These are phyloP conservation scores for Leptinotarsa peninsularis DNA, from an alignment of 2,888 invertebrate genomes.

Conservation along the genomic window DNA sequence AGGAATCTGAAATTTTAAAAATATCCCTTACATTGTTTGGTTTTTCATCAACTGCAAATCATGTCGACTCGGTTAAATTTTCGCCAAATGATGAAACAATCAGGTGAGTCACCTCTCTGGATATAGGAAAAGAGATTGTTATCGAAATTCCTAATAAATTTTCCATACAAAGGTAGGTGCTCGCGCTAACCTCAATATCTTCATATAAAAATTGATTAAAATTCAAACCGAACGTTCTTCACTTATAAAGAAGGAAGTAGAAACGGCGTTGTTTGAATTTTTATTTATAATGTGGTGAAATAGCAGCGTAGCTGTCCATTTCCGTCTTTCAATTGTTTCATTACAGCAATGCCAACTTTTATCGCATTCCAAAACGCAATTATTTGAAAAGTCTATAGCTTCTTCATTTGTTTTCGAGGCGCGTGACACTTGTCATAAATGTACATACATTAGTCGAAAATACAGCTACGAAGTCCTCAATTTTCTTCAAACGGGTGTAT, in stretches of 20 bases:
- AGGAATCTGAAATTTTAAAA: too few species aligned
- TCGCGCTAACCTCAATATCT: slow-evolving; percentile 48
- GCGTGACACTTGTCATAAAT: slow-evolving; percentile 42
- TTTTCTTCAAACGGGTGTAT: slow-evolving; percentile 33
- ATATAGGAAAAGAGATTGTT: slow-evolving; percentile 40
- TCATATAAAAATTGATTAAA: slow-evolving; percentile 45
- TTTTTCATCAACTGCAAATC: too few species aligned
- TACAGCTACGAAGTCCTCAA: slow-evolving; percentile 39
- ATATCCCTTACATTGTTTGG: too few species aligned
- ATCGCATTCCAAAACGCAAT: slow-evolving; percentile 52
- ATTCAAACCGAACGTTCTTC: slow-evolving; percentile 42
- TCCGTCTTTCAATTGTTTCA: slow-evolving; percentile 51
- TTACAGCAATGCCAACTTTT: slow-evolving; percentile 50
- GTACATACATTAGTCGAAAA: slow-evolving; percentile 35
- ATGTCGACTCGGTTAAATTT: not conserved
- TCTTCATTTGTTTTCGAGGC: slow-evolving; percentile 42
- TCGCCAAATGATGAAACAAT: slow-evolving; percentile 5
- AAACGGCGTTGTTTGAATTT: slow-evolving; percentile 53
- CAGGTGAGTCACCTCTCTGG: slow-evolving; percentile 20
- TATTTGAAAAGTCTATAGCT: slow-evolving; percentile 43
- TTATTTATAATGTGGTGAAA: slow-evolving; percentile 53
- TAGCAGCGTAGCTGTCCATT: slow-evolving; percentile 51
- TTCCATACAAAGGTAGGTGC: slow-evolving; percentile 33
- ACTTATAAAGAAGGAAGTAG: slow-evolving; percentile 53
- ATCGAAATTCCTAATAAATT: slow-evolving; percentile 44